Evolutionary conservation across 2,888 invertebrate genomes (phyloP), one percentile per base, ranked within the genome.

Genomic region (Drosophila siamana): DNA sequence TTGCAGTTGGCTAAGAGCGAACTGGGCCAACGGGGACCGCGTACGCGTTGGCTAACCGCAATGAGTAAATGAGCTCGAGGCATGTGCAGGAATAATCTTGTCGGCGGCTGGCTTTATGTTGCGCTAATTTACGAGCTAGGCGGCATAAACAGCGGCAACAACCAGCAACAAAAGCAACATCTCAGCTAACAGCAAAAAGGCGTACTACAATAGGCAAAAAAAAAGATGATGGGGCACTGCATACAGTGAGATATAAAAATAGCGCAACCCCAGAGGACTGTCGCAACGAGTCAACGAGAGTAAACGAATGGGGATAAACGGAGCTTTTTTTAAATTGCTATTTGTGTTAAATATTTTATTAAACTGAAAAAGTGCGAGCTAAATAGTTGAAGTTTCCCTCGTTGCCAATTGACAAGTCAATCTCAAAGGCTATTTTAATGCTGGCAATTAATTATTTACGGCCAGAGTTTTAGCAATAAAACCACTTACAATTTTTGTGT

Each of bases 111-210:
- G 62, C 67, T 66, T 82, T 86, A 85, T 68, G 64, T 64, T 61
- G 55, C 68, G 64, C 74, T 82, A 83, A 83, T 88, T 88, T 83
- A 88, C 70, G 86, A 86, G 66, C 74, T 47, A 51, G 51, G 51
- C 69, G 48, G 44, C 62, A 70, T 36, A 63, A 69, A 41, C 46
- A 62, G 13, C 33, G 38, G 3, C 28, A 61, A 15, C 44, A 60
- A 59, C 36, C 44, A 33, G 46, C 56, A 30, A 62, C 43, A 65
- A 57, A 13, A 36, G 19, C 8, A 28, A 47, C 13, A 67, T n/a
- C 26, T 15, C 11, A n/a, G 36, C 16, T 8, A 22, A 61, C 47
- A 61, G 36, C 55, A 40, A 60, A 59, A 73, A 44, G 55, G 74
- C 69, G 63, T 64, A 47, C 13, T 57, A 52, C 48, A 64, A 68